phyloP scores from a whole-genome alignment of 1,140 invertebrate species.

The Hycleus cichorii region DNA sequence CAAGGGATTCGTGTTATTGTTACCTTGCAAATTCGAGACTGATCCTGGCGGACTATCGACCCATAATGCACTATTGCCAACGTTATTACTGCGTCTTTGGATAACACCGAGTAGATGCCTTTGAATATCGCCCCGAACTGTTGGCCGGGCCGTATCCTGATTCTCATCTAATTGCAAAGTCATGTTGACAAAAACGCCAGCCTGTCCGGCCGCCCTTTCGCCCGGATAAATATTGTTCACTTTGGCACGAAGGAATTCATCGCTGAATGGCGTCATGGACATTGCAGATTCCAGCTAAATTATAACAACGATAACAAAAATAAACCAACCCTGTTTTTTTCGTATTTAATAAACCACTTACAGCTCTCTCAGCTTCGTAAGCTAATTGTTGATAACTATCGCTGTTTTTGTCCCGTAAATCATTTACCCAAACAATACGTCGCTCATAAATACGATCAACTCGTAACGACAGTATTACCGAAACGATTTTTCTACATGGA shows the following conservation, averaged over 20 bases:
- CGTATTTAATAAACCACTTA: conserved; percentile 45
- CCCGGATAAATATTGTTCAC: conserved; percentile 77
- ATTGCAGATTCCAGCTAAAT: conserved; percentile 76
- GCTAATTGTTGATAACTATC: conserved; percentile 74
- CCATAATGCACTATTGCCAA: conserved; percentile 75
- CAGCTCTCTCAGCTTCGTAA: conserved; percentile 75
- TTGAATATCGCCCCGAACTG: conserved; percentile 67
- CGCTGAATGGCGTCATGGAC: conserved; percentile 81
- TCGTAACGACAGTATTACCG: conserved; percentile 69
- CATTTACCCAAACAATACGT: conserved; percentile 65
- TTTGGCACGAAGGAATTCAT: conserved; percentile 71
- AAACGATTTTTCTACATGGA: conserved; percentile 72
- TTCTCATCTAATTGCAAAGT: conserved; percentile 70
- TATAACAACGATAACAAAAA: conserved; percentile 3
- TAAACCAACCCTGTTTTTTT: conserved; percentile 1
- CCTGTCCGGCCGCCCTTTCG: conserved; percentile 55
- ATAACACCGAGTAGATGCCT: conserved; percentile 78
- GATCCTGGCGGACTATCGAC: conserved; percentile 68
- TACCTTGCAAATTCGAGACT: conserved; percentile 38
- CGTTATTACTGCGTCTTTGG: conserved; percentile 71
- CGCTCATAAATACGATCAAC: conserved; percentile 78
- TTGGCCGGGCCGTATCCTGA: conserved; percentile 56
- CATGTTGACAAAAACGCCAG: conserved; percentile 73
- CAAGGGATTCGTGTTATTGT: neutral
- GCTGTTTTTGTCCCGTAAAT: conserved; percentile 65